Conservation (phyloP, 2,113 vertebrate species). For the Scortum barcoo region DNA sequence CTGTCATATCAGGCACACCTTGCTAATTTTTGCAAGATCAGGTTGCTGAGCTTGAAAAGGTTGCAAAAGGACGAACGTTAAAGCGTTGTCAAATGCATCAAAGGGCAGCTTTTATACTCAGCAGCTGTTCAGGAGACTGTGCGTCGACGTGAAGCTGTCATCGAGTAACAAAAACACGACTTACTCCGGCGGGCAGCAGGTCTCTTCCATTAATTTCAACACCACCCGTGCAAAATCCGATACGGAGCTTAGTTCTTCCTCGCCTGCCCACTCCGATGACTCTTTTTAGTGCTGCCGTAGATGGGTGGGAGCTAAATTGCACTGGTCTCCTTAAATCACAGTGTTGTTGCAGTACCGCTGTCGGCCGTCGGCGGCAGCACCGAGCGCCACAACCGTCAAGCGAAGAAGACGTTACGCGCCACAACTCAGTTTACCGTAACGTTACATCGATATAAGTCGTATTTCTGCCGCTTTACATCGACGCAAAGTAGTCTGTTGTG, state of each 20-base stretch:
- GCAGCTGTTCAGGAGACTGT: neutral
- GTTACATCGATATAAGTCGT: neutral
- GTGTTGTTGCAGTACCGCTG: constrained; percentile 32
- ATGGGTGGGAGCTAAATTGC: constrained; percentile 6
- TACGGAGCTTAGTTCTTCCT: constrained; percentile 1
- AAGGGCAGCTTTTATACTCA: neutral
- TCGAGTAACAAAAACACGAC: neutral
- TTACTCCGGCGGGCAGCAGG: neutral
- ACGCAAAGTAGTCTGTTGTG: accelerated
- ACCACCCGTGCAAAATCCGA: neutral
- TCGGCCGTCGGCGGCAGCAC: neutral
- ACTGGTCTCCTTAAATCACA: neutral
- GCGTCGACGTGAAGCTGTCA: no score
- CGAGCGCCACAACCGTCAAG: neutral
- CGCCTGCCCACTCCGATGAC: neutral
- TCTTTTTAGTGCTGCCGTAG: neutral
- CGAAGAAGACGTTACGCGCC: constrained; percentile 34
- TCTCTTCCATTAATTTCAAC: neutral
- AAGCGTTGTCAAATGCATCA: neutral
- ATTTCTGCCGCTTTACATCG: neutral
- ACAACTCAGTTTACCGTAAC: neutral
- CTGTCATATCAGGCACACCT: neutral
- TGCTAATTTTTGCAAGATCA: neutral
- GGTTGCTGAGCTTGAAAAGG: no score
- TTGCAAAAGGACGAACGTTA: no score